Evolutionary conservation across 2,888 invertebrate genomes (phyloP), one percentile per base, ranked within the genome.

Genomic region (Aromia moschata): DNA sequence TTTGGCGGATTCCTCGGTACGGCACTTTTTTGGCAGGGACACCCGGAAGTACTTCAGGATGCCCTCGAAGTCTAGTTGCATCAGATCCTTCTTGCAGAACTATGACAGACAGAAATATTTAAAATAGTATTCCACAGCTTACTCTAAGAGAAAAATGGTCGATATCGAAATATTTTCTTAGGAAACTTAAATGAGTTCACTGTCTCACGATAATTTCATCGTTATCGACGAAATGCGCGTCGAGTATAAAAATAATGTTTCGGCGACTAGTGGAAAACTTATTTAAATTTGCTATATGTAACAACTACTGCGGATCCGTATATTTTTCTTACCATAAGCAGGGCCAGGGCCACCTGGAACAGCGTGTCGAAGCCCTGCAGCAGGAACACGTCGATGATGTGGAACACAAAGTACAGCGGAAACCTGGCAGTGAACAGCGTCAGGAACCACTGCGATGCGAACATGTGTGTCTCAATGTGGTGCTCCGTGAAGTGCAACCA

Each of bases 381-480:
- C 12, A 99, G 86, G 81, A 98, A 98, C 45, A 99, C 90, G 79
- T 99, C 99, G 60, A 99, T 86, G 54, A 99, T 97, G 80, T 96
- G 96, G 83, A 97, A 99, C 25, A 99, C 90, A 83, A 98, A 89
- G 75, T 92, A 94, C 33, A 99, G 84, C 0, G 99, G 99, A 82
- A 99, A 99, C 75, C 98, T 91, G 25, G 99, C 98, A 1, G 99
- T 99, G 83, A 96, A 99, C n/a, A 99, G 85, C 0, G 99, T 99
- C 52, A 99, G 88, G 84, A 99, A 98, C 99, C 99, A 99, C 82
- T 99, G 99, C 2, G 96, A 96, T 15, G 98, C 98, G 80, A 95
- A 99, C 98, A 98, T 98, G 83, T 99, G 98, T 18, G 95, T 92
- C 81, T 99, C 98, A 45, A 99, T 90, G 64, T 83, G 83, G 85